Percentiles rank a stretch among this genome's conserved stretches.
Conservation (phyloP, 2,113 vertebrate genomes). For the Osmerus eperlanus region DNA sequence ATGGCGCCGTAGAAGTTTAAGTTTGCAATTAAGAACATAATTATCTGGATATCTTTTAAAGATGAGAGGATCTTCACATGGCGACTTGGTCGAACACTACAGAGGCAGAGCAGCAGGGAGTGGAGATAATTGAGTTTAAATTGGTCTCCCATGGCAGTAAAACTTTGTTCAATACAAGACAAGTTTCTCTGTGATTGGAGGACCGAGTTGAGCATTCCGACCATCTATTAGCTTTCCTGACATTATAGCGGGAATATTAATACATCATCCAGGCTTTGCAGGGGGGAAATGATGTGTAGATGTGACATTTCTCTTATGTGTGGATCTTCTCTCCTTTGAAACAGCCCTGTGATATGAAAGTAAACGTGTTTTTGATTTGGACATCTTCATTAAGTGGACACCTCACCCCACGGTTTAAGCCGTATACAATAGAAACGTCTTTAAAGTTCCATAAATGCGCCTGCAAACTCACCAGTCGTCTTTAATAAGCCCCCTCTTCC, state of each 20-base stretch:
- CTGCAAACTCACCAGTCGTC: no score
- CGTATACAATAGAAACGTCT: neutral
- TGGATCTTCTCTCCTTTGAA: slow-evolving; percentile 32
- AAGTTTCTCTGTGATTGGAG: slow-evolving; percentile 59
- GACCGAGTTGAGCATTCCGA: slow-evolving; percentile 47
- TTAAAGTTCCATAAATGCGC: neutral
- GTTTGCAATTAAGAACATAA: slow-evolving; percentile 65
- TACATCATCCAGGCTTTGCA: slow-evolving; percentile 46
- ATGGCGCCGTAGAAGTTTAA: slow-evolving; percentile 38
- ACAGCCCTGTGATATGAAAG: slow-evolving; percentile 27
- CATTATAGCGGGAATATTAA: slow-evolving; percentile 37
- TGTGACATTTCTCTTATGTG: slow-evolving; percentile 17
- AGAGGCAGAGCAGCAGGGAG: slow-evolving; percentile 72
- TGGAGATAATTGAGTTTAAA: slow-evolving; percentile 77
- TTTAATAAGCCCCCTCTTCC: neutral
- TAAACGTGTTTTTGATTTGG: neutral
- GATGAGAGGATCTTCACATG: slow-evolving; percentile 60
- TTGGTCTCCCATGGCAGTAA: slow-evolving; percentile 73
- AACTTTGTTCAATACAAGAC: slow-evolving; percentile 68
- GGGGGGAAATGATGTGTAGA: slow-evolving; percentile 41
- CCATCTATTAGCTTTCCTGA: slow-evolving; percentile 47
- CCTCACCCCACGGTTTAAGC: neutral
- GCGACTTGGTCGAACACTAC: slow-evolving; percentile 57
- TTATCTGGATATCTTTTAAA: slow-evolving; percentile 64
- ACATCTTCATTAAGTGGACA: neutral